A percentile compares a stretch with the other conserved stretches of the same genome.
phyloP scores from a whole-genome alignment of 2,888 invertebrate species.

The Drosophila macrospina region DNA sequence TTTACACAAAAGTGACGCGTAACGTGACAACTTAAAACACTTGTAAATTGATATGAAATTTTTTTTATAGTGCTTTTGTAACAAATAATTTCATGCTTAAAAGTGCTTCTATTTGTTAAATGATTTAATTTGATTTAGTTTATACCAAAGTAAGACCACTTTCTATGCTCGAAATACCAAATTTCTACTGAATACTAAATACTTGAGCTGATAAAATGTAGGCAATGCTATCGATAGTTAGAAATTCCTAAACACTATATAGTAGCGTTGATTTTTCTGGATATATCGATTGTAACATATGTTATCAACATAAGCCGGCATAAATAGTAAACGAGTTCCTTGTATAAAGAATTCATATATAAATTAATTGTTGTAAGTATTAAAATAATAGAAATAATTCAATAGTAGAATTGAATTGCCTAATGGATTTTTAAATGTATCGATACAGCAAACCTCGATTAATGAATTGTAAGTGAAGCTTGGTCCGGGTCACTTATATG shows the following conservation, averaged over 20 bases:
- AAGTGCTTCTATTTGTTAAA: slow-evolving; percentile 5
- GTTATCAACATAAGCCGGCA: background rate
- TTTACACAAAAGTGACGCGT: slow-evolving; percentile 17
- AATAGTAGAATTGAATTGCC: too few species aligned
- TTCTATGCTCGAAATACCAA: slow-evolving; percentile 15
- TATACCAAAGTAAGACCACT: slow-evolving; percentile 9
- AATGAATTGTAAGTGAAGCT: background rate
- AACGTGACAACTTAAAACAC: background rate
- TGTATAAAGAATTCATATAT: too few species aligned
- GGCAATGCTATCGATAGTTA: slow-evolving; percentile 7
- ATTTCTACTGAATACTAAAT: slow-evolving; percentile 18
- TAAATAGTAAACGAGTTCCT: background rate
- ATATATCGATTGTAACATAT: background rate
- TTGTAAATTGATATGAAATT: background rate
- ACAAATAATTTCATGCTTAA: slow-evolving; percentile 1
- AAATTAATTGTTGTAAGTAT: too few species aligned
- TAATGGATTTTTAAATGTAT: background rate
- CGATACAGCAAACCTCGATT: background rate
- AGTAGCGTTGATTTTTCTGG: background rate
- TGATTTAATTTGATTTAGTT: slow-evolving; percentile 16
- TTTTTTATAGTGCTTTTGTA: background rate
- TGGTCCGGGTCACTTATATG: too few species aligned
- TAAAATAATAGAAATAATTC: too few species aligned
- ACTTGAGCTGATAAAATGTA: slow-evolving; percentile 1
- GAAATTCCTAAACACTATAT: background rate